Evolutionary conservation across 2,888 invertebrate species (phyloP), one percentile per base, ranked within the genome.

Genomic region (Corbicula japonica): DNA sequence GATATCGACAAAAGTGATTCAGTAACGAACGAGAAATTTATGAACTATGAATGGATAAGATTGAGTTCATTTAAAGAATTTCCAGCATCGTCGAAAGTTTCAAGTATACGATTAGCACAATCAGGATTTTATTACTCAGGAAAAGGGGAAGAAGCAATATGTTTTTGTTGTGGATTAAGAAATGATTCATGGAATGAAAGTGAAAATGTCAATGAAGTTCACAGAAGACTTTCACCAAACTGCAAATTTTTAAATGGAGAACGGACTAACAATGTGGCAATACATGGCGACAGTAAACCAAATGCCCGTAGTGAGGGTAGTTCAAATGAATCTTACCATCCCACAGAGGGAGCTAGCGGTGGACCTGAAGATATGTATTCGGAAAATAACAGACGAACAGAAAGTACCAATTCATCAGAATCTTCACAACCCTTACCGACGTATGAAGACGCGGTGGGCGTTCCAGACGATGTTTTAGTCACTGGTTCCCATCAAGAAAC

Each of bases 41-140:
- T 69, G 68, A 69, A 56, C 10, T 23, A 56, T 32, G 68, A 69
- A 35, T 69, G 68, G 68, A n/a, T 26, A 15, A 56, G 68, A 46
- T 58, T 32, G 28, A 34, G 8, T n/a, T 46, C 46, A 32, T 69
- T 44, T 30, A 18, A 4, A 58, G n/a, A 35, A n/a, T 69, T 69
- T 46, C 68, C 68, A 1, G 23, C 2, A 3, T 41, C 21, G 5
- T 69, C 68, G 18, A 23, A 26, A 8, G 68, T 35, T 21, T 30
- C 28, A 28, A 32, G 56, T 32, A 56, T 69, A 10, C 41, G 48
- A 34, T 41, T 69, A 10, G 56, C 68, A 8, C 26, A 58, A 46
- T 35, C 68, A 28, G 68, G 68, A n/a, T 69, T 69, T 46, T 69
- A 69, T n/a, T 69, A 69, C 32, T 34, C 21, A 12, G 68, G 68